Base-by-base conservation (phyloP, 2,113 vertebrate species). In the Pedionomus torquatus region DNA sequence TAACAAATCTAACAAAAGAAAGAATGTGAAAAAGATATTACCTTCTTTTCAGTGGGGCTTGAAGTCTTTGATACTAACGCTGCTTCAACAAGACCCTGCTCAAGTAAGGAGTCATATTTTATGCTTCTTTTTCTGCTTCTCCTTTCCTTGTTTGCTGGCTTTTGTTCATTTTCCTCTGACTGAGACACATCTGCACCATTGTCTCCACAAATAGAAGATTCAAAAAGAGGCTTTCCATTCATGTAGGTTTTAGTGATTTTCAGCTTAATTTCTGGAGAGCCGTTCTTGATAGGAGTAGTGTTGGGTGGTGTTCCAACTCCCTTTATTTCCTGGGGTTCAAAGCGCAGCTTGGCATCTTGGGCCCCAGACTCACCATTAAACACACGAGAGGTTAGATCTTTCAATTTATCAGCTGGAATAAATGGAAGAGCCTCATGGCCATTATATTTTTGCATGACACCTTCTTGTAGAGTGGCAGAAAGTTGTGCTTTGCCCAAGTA, bases 171-270 rank as follows among this genome's bases (percentile, higher is more conserved):
- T 39, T 98, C 98, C 87, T 97, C 97, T 1, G 95, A 69, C 44
- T 95, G 98, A 55, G 98, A 91, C 60, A 96, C 83, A 24, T 97
- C 97, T 31, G 98, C 98, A 37, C 98, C 98, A 66, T 94, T 95
- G 35, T 98, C 98, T 41, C 98, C 99, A 88, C 98, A 98, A 58
- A 98, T 98, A 52, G 98, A 98, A 21, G 98, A 98, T 20, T 99
- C 99, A 31, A 99, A 99, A 13, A 97, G 97, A 54, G 98, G 98
- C 39, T 98, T 99, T 90, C 98, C 98, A 23, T 99, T 99, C 98
- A 99, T 98, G 76, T 99, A 98, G 65, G 98, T 99, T 95, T 99
- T 99, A 69, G 99, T 99, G 96, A 99, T 98, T 80, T 98, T 99
- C 92, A 99, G 98, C 90, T 99, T 99, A 46, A 99, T 98, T 82